These are phyloP conservation scores for Enteromius trimaculatus DNA, from an alignment of 2,797 vertebrate species.

Conservation along the genomic window DNA sequence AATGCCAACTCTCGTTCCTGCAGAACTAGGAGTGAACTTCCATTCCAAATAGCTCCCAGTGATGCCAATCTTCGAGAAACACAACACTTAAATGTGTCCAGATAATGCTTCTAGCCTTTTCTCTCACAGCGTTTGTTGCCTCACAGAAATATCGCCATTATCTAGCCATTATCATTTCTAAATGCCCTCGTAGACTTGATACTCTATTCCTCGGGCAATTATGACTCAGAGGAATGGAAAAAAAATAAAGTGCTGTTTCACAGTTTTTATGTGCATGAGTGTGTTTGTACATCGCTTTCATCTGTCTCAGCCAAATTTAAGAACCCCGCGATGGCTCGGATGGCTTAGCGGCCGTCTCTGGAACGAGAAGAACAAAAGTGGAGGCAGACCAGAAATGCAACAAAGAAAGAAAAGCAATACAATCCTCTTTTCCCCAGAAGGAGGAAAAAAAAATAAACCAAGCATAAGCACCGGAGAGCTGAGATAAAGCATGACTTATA, in stretches of 20 bases:
- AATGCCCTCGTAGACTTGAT: neutral
- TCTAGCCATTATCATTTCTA: conserved; percentile 19
- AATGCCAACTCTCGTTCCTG: conserved; percentile 15
- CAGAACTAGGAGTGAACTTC: conserved; percentile 1
- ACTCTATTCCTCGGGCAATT: conserved; percentile 12
- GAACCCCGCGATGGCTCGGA: neutral
- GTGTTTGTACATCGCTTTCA: conserved; percentile 8
- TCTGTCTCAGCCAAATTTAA: conserved; percentile 5
- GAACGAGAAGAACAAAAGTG: conserved; percentile 20
- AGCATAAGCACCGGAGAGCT: conserved; percentile 20
- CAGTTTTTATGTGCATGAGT: conserved; percentile 15
- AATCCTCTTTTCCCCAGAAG: conserved; percentile 20
- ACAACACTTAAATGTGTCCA: conserved; percentile 33
- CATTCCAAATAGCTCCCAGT: neutral
- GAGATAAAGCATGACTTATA: conserved; percentile 28
- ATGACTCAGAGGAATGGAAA: conserved; percentile 20
- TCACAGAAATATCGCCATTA: neutral
- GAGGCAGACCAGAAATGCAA: conserved; percentile 27
- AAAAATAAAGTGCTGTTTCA: conserved; percentile 2
- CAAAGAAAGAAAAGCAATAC: conserved; percentile 25
- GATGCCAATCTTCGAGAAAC: conserved; percentile 9
- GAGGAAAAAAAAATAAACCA: conserved; percentile 3
- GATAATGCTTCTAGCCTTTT: conserved; percentile 11
- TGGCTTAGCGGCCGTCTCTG: conserved; percentile 4
- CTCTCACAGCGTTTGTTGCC: neutral